Base-by-base conservation (phyloP, 2,888 invertebrate genomes). In the Hyposoter dolosus region DNA sequence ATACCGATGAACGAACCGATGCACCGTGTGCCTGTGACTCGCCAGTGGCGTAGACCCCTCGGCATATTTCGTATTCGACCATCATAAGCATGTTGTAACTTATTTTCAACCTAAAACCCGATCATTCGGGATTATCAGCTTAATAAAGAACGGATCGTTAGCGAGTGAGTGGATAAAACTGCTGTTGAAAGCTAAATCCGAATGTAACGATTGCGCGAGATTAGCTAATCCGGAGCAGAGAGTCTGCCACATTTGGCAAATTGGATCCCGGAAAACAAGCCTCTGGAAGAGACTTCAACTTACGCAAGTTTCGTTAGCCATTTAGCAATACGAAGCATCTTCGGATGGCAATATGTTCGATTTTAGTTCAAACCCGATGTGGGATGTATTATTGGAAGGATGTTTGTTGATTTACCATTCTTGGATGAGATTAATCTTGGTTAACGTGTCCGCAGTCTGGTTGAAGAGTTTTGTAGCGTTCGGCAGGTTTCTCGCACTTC, bases 1-100 rank as follows among this genome's bases (percentile, higher is more conserved):
- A 92, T 92, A 91, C 92, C 90, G 91, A 92, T 92, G 90, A 84
- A 91, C 89, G 86, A 77, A 68, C 65, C 83, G 86, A 83, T 83
- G 85, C 85, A 85, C 82, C 85, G 85, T 79, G 82, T 82, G 65
- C 65, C 23, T 45, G 69, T 53, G 65, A 43, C 45, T 63, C 82
- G 66, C 75, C 81, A 78, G 12, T 77, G 84, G 74, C 74, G 66
- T 85, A 81, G 81, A n/a, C 45, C 50, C 68, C 35, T 32, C 72
- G 45, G 66, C 23, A 43, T 50, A 74, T 78, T 60, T 19, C 68
- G 68, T 35, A 40, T 4, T n/a, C 15, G 28, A 43, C 23, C 7
- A 45, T 28, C 12, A 28, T 19, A 23, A 5, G 15, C 1, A 23
- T 23, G 2, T 12, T 4, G 56, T 9, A 4, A 60, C 4, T 60